Conservation (phyloP, 2,888 invertebrate genomes). For the Chalcosyrphus nemorum region DNA sequence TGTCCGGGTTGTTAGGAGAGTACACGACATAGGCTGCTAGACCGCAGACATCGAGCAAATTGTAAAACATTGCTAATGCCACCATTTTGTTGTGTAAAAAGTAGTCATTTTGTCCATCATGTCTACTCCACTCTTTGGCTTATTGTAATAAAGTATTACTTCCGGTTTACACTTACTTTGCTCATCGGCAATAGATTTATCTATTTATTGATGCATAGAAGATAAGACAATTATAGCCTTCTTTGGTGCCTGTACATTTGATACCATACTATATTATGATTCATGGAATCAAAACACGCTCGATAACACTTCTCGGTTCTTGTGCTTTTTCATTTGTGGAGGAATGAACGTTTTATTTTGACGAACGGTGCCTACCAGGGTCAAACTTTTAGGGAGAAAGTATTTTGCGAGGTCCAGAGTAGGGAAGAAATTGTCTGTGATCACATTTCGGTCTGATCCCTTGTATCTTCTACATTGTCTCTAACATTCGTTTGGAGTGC, state of each 20-base stretch:
- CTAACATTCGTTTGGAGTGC: too few species aligned
- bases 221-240: background rate
- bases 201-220: background rate
- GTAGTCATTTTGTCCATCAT: background rate
- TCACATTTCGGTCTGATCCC: too few species aligned
- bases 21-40: background rate
- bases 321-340: background rate
- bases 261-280: background rate
- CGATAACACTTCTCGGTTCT: background rate
- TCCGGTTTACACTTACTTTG: background rate
- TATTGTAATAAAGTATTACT: background rate
- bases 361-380: too few species aligned
- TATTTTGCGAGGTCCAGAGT: too few species aligned
- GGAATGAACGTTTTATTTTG: too few species aligned
- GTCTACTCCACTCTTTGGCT: background rate
- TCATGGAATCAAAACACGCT: background rate
- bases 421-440: too few species aligned
- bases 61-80: constrained; percentile 3
- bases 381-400: too few species aligned
- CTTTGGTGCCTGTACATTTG: background rate
- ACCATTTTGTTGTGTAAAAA: constrained; percentile 3
- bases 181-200: background rate
- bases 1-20: background rate
- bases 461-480: too few species aligned
- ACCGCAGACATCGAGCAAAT: background rate